These are phyloP conservation scores for Pseudoatta argentina DNA, from an alignment of 1,140 invertebrate species.

Conservation along the genomic window DNA sequence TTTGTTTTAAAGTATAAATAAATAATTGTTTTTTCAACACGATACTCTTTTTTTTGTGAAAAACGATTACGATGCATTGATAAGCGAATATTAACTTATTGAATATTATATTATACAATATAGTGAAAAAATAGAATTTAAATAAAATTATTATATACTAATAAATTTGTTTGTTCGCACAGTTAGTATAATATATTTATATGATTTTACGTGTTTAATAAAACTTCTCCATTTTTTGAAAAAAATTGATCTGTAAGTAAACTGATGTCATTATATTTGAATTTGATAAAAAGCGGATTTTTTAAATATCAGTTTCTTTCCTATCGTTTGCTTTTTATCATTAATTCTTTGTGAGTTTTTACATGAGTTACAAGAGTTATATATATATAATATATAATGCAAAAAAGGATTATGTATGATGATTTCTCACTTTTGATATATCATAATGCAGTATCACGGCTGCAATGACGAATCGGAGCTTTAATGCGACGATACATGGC, in stretches of 20 bases:
- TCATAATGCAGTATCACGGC: conserved; percentile 13
- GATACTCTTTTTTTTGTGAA: not conserved
- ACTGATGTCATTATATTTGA: not conserved
- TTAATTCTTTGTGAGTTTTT: not conserved
- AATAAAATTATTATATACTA: not conserved
- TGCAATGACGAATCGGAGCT: conserved; percentile 12
- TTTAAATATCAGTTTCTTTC: not conserved
- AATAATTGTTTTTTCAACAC: not conserved
- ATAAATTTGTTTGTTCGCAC: not conserved
- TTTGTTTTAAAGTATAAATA: not conserved
- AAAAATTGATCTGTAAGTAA: not conserved
- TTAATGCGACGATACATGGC: conserved; percentile 46
- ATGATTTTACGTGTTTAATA: not conserved
- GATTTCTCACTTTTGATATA: conserved; percentile 35
- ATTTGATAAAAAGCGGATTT: not conserved
- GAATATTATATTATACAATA: not conserved
- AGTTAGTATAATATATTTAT: not conserved
- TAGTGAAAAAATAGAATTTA: not conserved
- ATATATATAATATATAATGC: not conserved
- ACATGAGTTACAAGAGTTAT: not conserved
- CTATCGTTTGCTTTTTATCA: too few species aligned
- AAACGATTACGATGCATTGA: not conserved
- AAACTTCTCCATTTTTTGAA: not conserved
- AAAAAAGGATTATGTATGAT: conserved; percentile 22
- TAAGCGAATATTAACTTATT: not conserved